Percentiles rank a stretch among this genome's conserved stretches.
Conservation (phyloP, 2,888 invertebrate genomes). For the Temnothorax unifasciatus region DNA sequence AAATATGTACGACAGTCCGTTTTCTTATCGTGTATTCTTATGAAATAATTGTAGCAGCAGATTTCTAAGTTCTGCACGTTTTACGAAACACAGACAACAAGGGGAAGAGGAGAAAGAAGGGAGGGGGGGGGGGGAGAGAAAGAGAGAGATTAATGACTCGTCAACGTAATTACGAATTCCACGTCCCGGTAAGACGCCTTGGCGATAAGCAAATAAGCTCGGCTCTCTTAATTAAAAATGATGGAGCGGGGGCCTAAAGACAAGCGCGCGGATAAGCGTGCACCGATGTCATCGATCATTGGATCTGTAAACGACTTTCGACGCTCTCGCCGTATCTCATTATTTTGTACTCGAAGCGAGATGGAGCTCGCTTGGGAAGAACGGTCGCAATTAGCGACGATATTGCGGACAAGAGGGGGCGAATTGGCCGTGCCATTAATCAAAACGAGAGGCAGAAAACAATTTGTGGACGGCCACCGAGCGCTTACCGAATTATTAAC, state of each 20-base stretch:
- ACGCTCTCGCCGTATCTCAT: conserved; percentile 65
- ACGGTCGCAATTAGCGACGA: conserved; percentile 66
- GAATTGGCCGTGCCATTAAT: conserved; percentile 64
- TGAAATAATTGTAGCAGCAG: background rate
- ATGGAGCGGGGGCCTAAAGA: conserved; percentile 64
- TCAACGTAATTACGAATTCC: conserved; percentile 64
- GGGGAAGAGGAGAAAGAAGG: conserved; percentile 3
- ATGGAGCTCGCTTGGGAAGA: conserved; percentile 49
- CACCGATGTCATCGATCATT: conserved; percentile 72
- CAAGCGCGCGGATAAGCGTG: conserved; percentile 56
- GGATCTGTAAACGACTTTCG: conserved; percentile 63
- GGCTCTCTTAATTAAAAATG: conserved; percentile 78
- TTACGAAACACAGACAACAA: conserved; percentile 33
- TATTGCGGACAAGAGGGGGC: conserved; percentile 46
- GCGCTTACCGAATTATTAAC: conserved; percentile 40
- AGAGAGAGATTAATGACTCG: conserved; percentile 37
- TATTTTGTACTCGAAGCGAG: conserved; percentile 59
- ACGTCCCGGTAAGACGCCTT: conserved; percentile 47
- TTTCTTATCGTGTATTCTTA: no score
- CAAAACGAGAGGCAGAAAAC: conserved; percentile 66
- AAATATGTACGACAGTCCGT: background rate
- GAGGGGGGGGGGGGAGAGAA: background rate
- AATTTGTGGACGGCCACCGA: conserved; percentile 49
- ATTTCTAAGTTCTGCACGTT: background rate
- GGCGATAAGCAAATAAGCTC: conserved; percentile 73